Evolutionary conservation across 1,140 invertebrate genomes (phyloP), one percentile per base, ranked within the genome.

Genomic region (Microplitis mediator): DNA sequence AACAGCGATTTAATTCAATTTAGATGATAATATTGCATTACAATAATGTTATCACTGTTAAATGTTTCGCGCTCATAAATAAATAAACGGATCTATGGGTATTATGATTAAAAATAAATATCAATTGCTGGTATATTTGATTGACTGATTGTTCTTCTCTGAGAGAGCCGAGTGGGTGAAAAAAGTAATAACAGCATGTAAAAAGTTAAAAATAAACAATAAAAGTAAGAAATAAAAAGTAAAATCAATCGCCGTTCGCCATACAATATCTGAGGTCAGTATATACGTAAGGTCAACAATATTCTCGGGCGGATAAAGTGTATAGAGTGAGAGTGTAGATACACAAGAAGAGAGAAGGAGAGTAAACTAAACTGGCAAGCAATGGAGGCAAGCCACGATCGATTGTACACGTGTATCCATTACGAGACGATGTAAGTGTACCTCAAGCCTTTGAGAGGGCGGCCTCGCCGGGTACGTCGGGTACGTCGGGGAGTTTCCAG

Each of bases 351-450:
- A 11, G 39, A 6, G 39, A 45, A 11, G 39, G 39, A 11, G 39
- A 45, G 39, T 45, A 45, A 45, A 11, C 39, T 45, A 45, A 45
- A 45, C 39, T 45, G 6, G 60, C 8, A 36, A 35, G 60, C 32
- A 35, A 62, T 58, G 34, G 60, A 62, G 34, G 60, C 60, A 36
- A 62, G 13, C 60, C 60, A 36, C 60, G 34, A 69, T 69, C 54
- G 67, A 69, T 69, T 69, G 54, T 61, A 61, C 67, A 69, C 58
- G 58, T 69, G 67, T 69, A 69, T 39, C 36, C 67, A 69, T 69
- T 69, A 61, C 36, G 56, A 31, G 56, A 69, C 34, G 54, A 36
- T 61, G 56, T 60, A 61, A 60, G 67, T 69, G 56, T 69, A 69
- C 16, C 56, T 45, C 54, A 5, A 39, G 67, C 58, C 56, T 61